phyloP scores from a whole-genome alignment of 2,888 invertebrate species.

The Hyposoter dolosus region DNA sequence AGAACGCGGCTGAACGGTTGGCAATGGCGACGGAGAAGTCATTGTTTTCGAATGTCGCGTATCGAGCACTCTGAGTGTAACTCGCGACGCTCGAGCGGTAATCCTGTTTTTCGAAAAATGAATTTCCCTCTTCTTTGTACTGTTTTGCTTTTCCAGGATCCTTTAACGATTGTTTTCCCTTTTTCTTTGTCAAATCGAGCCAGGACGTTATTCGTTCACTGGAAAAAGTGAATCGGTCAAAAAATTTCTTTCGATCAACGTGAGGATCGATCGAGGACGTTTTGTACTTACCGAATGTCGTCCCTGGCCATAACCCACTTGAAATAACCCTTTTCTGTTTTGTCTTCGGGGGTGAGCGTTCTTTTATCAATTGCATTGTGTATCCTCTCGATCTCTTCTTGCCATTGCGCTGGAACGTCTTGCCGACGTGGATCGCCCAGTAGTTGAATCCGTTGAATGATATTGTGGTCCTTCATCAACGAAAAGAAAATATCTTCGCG shows the following conservation, averaged over 20 bases:
- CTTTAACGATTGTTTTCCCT: slow-evolving; percentile 76
- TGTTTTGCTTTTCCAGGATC: slow-evolving; percentile 79
- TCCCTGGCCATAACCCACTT: slow-evolving; percentile 71
- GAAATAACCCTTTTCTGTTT: slow-evolving; percentile 75
- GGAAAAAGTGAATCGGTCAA: slow-evolving; percentile 46
- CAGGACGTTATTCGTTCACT: slow-evolving; percentile 81
- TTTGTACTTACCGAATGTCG: slow-evolving; percentile 71
- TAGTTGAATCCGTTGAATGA: background rate
- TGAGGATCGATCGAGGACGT: background rate
- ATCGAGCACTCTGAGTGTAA: slow-evolving; percentile 88
- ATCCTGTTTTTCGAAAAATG: slow-evolving; percentile 86
- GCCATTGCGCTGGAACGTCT: slow-evolving; percentile 73
- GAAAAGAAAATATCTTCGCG: background rate
- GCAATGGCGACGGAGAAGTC: slow-evolving; percentile 88
- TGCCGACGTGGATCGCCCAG: background rate
- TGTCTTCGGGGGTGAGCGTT: slow-evolving; percentile 49
- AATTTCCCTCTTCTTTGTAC: slow-evolving; percentile 86
- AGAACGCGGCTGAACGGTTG: slow-evolving; percentile 89
- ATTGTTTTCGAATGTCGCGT: slow-evolving; percentile 86
- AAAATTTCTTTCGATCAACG: background rate
- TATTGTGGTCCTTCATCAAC: background rate
- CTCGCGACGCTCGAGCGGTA: slow-evolving; percentile 86
- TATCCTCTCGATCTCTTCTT: slow-evolving; percentile 68
- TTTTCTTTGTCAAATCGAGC: slow-evolving; percentile 80
- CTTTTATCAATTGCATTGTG: slow-evolving; percentile 19